Evolutionary conservation across 2,888 invertebrate species (phyloP), one percentile per base, ranked within the genome.

Genomic region (Epistrophe grossulariae): DNA sequence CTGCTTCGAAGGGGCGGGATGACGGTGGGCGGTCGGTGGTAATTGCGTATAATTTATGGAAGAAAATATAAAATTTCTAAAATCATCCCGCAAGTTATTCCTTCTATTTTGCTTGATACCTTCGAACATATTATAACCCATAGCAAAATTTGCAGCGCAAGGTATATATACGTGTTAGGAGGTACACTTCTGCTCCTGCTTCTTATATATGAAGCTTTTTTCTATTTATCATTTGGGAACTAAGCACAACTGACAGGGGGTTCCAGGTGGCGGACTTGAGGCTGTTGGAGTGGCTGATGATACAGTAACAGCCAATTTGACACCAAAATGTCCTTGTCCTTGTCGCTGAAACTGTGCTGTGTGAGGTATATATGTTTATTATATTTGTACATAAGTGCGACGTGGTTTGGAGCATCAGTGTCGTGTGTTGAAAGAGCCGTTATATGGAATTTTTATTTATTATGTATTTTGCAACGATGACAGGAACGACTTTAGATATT

Each of bases 31-130:
- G 10, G 24, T 31, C 35, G 50, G 40, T 60, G 83, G 83, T 87
- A 87, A 87, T 87, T 83, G 79, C 60, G 71, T 83, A 76, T 79
- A 87, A 87, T 83, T 87, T 87, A 83, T 87, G 82, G 79, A 82
- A 66, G 83, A 83, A 87, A 79, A 72, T 79, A 87, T 83, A 87
- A 83, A 82, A 83, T 82, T 73, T 72, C 60, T 70, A 82, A 84
- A 78, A 64, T 73, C 70, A 77, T 82, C 24, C 70, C 50, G 70
- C 66, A 79, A 81, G 81, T 74, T 70, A 70, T 74, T 77, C 77
- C 81, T 78, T 62, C 40, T 11, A 40, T 73, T n/a, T n/a, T n/a
- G n/a, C n/a, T 81, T 77, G 71, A 59, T 68, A 68, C 60, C 35
- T 45, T 13, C 62, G 7, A 19, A 19, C 11, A 24, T 38, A 43